These are phyloP conservation scores for Neopelma chrysocephalum DNA, from an alignment of 2,797 vertebrate species.

Conservation along the genomic window DNA sequence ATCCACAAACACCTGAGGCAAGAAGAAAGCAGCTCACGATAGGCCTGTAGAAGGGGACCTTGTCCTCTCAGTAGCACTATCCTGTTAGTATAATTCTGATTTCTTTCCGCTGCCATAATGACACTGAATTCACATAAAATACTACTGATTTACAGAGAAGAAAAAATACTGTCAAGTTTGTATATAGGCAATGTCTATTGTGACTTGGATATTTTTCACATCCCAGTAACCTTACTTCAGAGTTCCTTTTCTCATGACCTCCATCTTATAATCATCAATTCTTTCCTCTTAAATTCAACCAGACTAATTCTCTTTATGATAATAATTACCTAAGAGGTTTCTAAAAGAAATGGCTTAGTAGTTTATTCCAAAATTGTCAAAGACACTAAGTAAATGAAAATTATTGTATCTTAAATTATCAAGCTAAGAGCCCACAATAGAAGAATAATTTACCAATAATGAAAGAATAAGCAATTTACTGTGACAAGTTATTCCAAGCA, in stretches of 20 bases:
- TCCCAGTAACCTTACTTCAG: slow-evolving; percentile 24
- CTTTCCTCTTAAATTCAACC: slow-evolving; percentile 43
- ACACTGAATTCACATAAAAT: background rate
- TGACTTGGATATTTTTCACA: slow-evolving; percentile 20
- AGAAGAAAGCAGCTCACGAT: background rate
- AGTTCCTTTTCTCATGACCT: slow-evolving; percentile 33
- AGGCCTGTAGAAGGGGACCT: background rate
- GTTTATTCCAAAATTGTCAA: slow-evolving; percentile 61
- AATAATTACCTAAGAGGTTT: slow-evolving; percentile 65
- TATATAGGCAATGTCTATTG: background rate
- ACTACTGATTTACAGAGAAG: background rate
- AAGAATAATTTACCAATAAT: slow-evolving; percentile 69
- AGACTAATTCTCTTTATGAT: slow-evolving; percentile 28
- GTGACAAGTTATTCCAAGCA: slow-evolving; percentile 63
- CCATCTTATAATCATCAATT: slow-evolving; percentile 30
- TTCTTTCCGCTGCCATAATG: background rate
- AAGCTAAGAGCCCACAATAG: slow-evolving; percentile 50
- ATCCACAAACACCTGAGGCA: background rate
- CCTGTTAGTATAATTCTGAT: background rate
- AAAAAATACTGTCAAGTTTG: slow-evolving; percentile 4
- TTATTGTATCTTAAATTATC: slow-evolving; percentile 46
- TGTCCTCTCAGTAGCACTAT: background rate
- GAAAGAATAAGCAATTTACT: slow-evolving; percentile 71
- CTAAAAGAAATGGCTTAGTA: slow-evolving; percentile 38
- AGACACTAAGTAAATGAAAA: slow-evolving; percentile 64